phyloP scores from a whole-genome alignment of 2,113 vertebrate species.

The Sciurus niger region DNA sequence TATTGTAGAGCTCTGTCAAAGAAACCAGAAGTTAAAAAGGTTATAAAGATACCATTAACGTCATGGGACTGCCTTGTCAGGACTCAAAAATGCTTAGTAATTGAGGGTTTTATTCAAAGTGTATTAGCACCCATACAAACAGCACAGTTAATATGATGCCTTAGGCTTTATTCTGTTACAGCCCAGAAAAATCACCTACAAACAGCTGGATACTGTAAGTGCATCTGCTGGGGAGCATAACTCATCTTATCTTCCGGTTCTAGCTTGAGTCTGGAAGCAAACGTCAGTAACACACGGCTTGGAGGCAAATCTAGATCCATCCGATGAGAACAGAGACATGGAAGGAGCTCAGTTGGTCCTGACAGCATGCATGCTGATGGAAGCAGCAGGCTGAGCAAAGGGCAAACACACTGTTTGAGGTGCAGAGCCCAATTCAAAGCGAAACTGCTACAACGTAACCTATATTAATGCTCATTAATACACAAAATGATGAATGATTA shows the following conservation, averaged over 20 bases:
- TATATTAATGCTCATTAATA: slow-evolving; percentile 60
- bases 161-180: slow-evolving; percentile 87
- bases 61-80: slow-evolving; percentile 88
- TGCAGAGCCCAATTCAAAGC: background rate
- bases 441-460: background rate
- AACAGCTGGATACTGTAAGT: slow-evolving; percentile 80
- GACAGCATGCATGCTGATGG: background rate
- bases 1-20: slow-evolving; percentile 89
- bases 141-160: slow-evolving; percentile 86
- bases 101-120: slow-evolving; percentile 89
- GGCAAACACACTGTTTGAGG: background rate
- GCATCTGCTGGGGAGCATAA: slow-evolving; percentile 82
- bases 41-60: slow-evolving; percentile 92
- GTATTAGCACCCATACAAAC: slow-evolving; percentile 88
- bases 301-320: slow-evolving; percentile 76
- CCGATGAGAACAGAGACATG: slow-evolving; percentile 72
- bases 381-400: background rate
- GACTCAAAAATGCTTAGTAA: slow-evolving; percentile 89
- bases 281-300: slow-evolving; percentile 76
- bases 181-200: slow-evolving; percentile 84
- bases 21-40: slow-evolving; percentile 91
- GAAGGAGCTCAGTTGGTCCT: slow-evolving; percentile 60
- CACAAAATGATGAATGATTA: slow-evolving; percentile 42
- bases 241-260: slow-evolving; percentile 78
- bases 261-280: slow-evolving; percentile 79